Evolutionary conservation across 2,888 invertebrate species (phyloP).

Genomic region (Ormyrus labotus): DNA sequence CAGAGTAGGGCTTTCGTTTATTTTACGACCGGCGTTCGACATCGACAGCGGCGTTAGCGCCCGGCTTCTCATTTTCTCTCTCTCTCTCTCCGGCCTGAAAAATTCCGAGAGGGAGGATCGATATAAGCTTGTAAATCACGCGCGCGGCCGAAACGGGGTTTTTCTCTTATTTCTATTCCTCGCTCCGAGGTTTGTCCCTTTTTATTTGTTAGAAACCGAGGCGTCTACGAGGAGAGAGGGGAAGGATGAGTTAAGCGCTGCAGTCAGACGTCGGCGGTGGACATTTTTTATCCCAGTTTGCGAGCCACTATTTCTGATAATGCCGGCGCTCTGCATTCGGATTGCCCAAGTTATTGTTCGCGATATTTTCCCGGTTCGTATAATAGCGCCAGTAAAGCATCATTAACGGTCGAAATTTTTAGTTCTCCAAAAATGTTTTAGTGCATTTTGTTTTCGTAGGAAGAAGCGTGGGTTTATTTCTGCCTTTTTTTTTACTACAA

Average conservation of each 20-base stretch:
- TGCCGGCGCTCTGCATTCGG: background rate
- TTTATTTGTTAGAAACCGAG: background rate
- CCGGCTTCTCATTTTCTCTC: background rate
- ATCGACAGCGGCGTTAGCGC: background rate
- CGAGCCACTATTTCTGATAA: slow-evolving; percentile 16
- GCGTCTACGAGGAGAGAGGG: background rate
- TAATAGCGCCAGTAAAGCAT: background rate
- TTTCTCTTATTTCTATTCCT: background rate
- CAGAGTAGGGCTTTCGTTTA: slow-evolving; percentile 13
- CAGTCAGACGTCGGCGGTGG: background rate
- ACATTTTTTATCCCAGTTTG: slow-evolving; percentile 41
- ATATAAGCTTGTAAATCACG: slow-evolving; percentile 25
- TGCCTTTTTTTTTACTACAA: too few relatives aligned
- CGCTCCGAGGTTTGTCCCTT: background rate
- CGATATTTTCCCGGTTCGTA: too few relatives aligned
- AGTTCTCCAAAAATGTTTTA: too few relatives aligned
- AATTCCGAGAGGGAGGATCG: slow-evolving; percentile 8
- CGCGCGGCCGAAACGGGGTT: slow-evolving; percentile 2
- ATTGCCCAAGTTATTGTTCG: too few relatives aligned
- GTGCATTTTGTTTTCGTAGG: too few relatives aligned
- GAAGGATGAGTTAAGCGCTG: background rate
- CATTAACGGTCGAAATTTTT: too few relatives aligned
- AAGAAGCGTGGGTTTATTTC: too few relatives aligned
- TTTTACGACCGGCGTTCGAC: slow-evolving; percentile 30
- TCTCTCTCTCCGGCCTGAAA: slow-evolving; percentile 11